Conservation (phyloP, 1,140 invertebrate genomes). For the Muscidifurax raptorellus region DNA sequence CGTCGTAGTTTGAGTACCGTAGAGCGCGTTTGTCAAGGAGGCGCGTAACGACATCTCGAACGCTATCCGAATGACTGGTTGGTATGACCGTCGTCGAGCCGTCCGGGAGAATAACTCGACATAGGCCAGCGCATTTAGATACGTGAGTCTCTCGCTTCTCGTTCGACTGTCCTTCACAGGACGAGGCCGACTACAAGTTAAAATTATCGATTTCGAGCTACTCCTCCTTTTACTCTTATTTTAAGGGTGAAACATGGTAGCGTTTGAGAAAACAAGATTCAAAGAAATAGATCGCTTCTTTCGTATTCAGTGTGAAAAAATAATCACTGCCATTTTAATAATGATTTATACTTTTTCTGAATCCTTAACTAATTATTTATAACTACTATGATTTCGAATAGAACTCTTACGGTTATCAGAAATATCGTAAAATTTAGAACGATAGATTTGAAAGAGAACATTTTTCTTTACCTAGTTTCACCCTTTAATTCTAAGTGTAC, state of each 20-base stretch:
- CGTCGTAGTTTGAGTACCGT: constrained; percentile 85
- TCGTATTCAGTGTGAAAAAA: not conserved
- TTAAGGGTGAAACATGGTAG: not conserved
- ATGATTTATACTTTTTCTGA: no score
- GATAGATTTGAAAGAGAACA: not conserved
- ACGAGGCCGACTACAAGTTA: constrained; percentile 74
- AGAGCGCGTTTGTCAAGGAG: constrained; percentile 90
- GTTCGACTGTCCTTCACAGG: constrained; percentile 72
- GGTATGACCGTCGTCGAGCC: constrained; percentile 93
- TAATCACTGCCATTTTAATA: no score
- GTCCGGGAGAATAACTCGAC: constrained; percentile 92
- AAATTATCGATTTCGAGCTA: constrained; percentile 52
- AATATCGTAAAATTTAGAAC: no score
- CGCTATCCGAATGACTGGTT: constrained; percentile 83
- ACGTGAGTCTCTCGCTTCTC: constrained; percentile 72
- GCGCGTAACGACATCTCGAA: constrained; percentile 85
- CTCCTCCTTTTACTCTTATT: constrained; percentile 24
- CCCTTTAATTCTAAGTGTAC: not conserved
- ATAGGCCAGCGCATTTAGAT: constrained; percentile 78
- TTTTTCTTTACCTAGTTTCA: not conserved
- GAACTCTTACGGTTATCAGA: no score
- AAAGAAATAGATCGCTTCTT: not conserved
- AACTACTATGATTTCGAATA: no score
- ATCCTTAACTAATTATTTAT: no score
- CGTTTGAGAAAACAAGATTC: no score